Base-by-base conservation (phyloP, 2,797 vertebrate species). In the Novumbra hubbsi region DNA sequence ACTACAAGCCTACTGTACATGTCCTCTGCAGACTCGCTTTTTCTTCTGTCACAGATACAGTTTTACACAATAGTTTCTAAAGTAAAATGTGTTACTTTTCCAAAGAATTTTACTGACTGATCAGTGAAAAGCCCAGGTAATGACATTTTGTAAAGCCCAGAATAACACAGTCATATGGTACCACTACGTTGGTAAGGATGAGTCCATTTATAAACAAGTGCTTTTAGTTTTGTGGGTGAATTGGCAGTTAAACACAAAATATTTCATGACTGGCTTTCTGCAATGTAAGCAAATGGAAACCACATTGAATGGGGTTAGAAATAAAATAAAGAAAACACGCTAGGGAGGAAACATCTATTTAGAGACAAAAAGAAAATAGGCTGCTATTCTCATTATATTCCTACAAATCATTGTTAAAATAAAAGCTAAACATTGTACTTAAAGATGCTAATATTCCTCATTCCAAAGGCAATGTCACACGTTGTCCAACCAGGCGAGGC, bases 211-310 rank as follows among this genome's bases (percentile, higher is more conserved):
- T 1, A 30, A 17, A 14, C 68, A 71, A 60, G 27, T 14, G 64
- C 17, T 16, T 69, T 71, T 71, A 16, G 68, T 52, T 70, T 67
- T 45, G 52, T 41, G 27, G 32, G 24, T 57, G 69, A 21, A 52
- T 57, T 28, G 64, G 50, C 50, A 67, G 76, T 79, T 82, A 68
- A 78, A 79, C 79, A 62, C 68, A 60, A 60, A 60, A 60, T 28
- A 57, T 73, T 78, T 79, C 45, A 71, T 76, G 74, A 73, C 77
- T 73, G 72, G 63, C 52, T 78, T 80, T 81, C 68, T 77, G 80
- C 76, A 79, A 32, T 11, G 66, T 73, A 69, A 79, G 76, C 65
- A 84, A 74, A 79, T 76, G 79, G 52, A 81, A 81, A 84, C 78
- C 76, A 72, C 70, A 75, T 68, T 70, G 73, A 76, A 63, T 27